Evolutionary conservation across 2,888 invertebrate genomes (phyloP).

Genomic region (Prionchulus punctatus): DNA sequence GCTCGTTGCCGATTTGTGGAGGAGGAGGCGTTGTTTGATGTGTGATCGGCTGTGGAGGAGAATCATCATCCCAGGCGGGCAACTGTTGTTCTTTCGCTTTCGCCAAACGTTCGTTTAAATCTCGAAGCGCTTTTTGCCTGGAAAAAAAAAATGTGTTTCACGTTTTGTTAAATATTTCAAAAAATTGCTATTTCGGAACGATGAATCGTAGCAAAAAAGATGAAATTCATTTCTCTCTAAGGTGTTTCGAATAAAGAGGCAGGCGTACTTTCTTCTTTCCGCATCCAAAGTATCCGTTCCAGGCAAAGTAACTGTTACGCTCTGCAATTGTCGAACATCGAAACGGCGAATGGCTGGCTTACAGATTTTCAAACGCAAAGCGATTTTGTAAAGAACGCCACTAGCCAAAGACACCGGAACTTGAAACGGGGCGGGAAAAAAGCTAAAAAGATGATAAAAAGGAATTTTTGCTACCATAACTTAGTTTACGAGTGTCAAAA

Average conservation of each 20-base stretch:
- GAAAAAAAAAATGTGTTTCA: constrained; percentile 3
- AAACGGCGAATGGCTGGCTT: constrained; percentile 3
- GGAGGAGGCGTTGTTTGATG: neutral
- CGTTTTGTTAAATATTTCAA: too few species aligned
- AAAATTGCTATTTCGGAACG: neutral
- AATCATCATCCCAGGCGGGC: neutral
- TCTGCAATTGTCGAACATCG: constrained; percentile 4
- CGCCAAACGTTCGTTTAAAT: constrained; percentile 12
- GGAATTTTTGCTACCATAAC: too few species aligned
- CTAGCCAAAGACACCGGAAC: neutral
- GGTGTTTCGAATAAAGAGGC: too few species aligned
- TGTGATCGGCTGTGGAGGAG: neutral
- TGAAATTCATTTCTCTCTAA: too few species aligned
- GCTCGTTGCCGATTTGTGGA: too few species aligned
- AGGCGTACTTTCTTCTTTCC: neutral
- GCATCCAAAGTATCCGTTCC: neutral
- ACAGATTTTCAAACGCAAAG: constrained; percentile 6
- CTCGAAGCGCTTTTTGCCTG: constrained; percentile 13
- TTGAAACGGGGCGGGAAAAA: too few species aligned
- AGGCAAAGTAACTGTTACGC: neutral
- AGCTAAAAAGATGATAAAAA: neutral
- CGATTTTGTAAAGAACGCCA: neutral
- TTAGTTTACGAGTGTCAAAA: neutral
- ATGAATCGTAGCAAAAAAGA: too few species aligned
- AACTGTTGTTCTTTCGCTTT: constrained; percentile 1